phyloP scores from a whole-genome alignment of 2,888 invertebrate genomes.

The Portevinia maculata region DNA sequence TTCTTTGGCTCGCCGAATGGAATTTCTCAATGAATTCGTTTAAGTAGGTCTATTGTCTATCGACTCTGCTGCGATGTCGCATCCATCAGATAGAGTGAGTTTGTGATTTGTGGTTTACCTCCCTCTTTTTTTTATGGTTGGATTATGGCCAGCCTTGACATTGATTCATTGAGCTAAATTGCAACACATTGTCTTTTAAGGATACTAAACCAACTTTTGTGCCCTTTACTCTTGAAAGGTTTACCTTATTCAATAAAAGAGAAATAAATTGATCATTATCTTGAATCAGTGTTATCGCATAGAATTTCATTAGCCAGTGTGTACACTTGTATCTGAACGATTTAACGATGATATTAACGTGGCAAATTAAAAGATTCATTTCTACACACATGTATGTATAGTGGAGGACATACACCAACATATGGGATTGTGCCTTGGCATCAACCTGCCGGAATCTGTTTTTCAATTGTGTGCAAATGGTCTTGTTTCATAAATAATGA shows the following conservation, averaged over 20 bases:
- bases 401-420: not conserved
- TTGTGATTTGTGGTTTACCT: not conserved
- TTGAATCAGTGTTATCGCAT: not conserved
- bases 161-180: not conserved
- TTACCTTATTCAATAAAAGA: not conserved
- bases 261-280: not conserved
- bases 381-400: not conserved
- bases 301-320: not conserved
- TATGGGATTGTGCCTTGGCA: not conserved
- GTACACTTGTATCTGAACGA: not conserved
- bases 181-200: not conserved
- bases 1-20: conserved; percentile 19
- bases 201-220: not conserved
- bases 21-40: conserved; percentile 36
- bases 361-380: not conserved
- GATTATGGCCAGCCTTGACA: conserved; percentile 10
- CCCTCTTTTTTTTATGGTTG: no score
- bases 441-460: conserved; percentile 10
- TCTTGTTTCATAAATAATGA: conserved; percentile 34
- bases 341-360: not conserved
- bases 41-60: conserved; percentile 19
- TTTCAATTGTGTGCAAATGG: conserved; percentile 40
- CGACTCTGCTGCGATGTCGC: not conserved
- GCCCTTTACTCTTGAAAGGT: not conserved
- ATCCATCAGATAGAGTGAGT: conserved; percentile 1